Evolutionary conservation across 1,140 invertebrate genomes (phyloP).

Genomic region (Tribolium madens): DNA sequence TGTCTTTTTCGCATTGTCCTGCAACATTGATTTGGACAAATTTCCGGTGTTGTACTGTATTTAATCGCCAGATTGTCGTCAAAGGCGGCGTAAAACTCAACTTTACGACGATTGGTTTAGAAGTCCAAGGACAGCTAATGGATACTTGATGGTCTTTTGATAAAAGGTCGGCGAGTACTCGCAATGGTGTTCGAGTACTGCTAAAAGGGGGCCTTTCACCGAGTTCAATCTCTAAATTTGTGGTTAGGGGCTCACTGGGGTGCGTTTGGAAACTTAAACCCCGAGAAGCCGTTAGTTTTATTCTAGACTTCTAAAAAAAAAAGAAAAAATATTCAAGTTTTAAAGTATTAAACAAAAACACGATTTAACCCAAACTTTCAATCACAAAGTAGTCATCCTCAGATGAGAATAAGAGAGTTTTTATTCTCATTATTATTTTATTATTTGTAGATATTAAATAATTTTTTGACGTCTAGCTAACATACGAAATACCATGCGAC

Average conservation of each 20-base stretch:
- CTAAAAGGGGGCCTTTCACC: conserved; percentile 78
- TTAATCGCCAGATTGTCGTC: conserved; percentile 80
- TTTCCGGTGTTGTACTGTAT: conserved; percentile 85
- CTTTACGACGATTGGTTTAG: conserved; percentile 74
- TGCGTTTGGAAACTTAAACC: conserved; percentile 68
- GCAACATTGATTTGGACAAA: conserved; percentile 83
- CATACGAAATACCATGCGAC: no score
- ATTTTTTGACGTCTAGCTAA: no score
- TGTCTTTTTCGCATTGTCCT: conserved; percentile 66
- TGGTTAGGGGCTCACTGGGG: conserved; percentile 64
- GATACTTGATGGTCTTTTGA: conserved; percentile 79
- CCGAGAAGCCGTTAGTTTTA: conserved; percentile 71
- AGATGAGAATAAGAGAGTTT: no score
- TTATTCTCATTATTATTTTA: no score
- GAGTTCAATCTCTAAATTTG: conserved; percentile 74
- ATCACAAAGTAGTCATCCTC: no score
- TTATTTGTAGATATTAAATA: no score
- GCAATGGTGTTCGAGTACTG: conserved; percentile 72
- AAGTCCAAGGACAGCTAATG: conserved; percentile 81
- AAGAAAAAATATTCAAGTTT: no score
- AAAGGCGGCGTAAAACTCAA: conserved; percentile 87
- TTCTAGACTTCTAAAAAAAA: conserved; percentile 66
- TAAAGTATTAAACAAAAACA: no score
- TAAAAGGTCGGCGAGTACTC: conserved; percentile 79
- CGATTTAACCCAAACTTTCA: no score